Evolutionary conservation across 2,888 invertebrate species (phyloP).

Genomic region (Caenorhabditis sp.): DNA sequence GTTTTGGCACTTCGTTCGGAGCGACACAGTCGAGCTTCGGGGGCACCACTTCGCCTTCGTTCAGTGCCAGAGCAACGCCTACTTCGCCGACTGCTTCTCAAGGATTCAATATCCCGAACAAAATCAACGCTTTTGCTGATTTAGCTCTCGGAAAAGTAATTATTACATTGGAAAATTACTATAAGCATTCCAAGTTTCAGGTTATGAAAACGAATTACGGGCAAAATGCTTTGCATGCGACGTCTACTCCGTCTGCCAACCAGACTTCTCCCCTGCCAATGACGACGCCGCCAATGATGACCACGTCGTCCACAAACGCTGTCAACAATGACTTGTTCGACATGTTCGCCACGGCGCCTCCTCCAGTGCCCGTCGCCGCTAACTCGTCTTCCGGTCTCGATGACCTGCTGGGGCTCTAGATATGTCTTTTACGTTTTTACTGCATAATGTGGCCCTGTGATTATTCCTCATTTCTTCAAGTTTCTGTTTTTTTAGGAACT

Average conservation of each 20-base stretch:
- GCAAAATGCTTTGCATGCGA: slow-evolving; percentile 46
- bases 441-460: slow-evolving; percentile 45
- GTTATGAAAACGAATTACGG: slow-evolving; percentile 59
- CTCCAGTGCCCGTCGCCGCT: slow-evolving; percentile 42
- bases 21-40: slow-evolving; percentile 14
- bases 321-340: slow-evolving; percentile 56
- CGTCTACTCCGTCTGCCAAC: not conserved
- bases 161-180: not conserved
- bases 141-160: slow-evolving; percentile 61
- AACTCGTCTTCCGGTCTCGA: slow-evolving; percentile 53
- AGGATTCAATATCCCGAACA: slow-evolving; percentile 57
- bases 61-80: slow-evolving; percentile 18
- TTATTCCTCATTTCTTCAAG: slow-evolving; percentile 4
- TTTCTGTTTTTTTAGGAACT: slow-evolving; percentile 12
- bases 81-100: slow-evolving; percentile 46
- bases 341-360: slow-evolving; percentile 52
- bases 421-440: not conserved
- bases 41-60: slow-evolving; percentile 1
- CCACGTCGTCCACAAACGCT: slow-evolving; percentile 10
- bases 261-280: slow-evolving; percentile 8
- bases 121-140: slow-evolving; percentile 64
- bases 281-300: not conserved
- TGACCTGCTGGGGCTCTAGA: slow-evolving; percentile 58
- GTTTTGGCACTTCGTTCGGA: slow-evolving; percentile 17
- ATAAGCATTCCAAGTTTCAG: no score